Evolutionary conservation across 2,797 vertebrate genomes (phyloP).

Genomic region (Micromesistius poutassou): DNA sequence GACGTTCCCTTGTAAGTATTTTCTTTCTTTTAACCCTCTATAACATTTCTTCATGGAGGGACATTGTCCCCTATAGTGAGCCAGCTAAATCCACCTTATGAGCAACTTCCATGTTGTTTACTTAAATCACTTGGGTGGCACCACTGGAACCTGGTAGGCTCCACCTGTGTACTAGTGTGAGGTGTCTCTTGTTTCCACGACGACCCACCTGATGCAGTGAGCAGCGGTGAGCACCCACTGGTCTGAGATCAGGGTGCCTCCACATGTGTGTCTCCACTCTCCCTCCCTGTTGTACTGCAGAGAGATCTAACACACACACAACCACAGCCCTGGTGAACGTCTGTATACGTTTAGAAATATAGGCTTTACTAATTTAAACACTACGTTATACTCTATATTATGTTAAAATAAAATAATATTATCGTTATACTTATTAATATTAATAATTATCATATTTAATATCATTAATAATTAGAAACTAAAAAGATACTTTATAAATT

Average conservation of each 20-base stretch:
- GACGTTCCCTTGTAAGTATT: too few relatives aligned
- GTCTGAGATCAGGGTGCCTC: slow-evolving; percentile 77
- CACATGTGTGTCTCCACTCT: slow-evolving; percentile 81
- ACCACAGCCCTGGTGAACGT: not conserved
- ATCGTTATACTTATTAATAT: not conserved
- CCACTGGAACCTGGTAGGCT: not conserved
- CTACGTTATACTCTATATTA: too few relatives aligned
- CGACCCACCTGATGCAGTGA: slow-evolving; percentile 64
- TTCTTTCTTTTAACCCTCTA: too few relatives aligned
- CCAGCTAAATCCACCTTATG: not conserved
- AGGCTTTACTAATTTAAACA: too few relatives aligned
- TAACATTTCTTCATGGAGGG: too few relatives aligned
- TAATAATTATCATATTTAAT: too few relatives aligned
- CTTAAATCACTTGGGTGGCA: not conserved
- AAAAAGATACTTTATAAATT: not conserved
- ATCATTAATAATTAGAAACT: not conserved
- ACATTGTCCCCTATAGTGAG: not conserved
- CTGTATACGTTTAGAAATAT: not conserved
- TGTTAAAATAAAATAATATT: too few relatives aligned
- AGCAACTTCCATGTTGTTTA: not conserved
- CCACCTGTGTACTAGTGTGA: not conserved
- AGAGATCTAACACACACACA: slow-evolving; percentile 72
- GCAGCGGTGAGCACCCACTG: slow-evolving; percentile 85
- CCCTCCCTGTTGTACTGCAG: slow-evolving; percentile 72
- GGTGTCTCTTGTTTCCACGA: not conserved